These are phyloP conservation scores for Apaloderma vittatum DNA, from an alignment of 2,113 vertebrate genomes.

Conservation along the genomic window DNA sequence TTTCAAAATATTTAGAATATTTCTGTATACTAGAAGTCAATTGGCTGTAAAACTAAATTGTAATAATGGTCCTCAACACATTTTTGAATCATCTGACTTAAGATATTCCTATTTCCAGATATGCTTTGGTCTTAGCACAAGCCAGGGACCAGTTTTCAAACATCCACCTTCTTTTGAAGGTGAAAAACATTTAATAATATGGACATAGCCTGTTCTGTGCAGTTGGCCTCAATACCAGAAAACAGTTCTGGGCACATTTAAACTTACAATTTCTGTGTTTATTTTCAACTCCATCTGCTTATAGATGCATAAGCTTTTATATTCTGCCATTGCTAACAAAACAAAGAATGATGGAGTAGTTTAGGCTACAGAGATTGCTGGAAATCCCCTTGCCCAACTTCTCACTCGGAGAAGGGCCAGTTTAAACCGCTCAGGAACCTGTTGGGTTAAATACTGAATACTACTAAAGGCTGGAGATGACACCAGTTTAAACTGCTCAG, in stretches of 20 bases:
- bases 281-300: conserved; percentile 9
- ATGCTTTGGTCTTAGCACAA: background rate
- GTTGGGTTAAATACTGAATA: background rate
- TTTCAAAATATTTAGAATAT: background rate
- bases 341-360: background rate
- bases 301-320: background rate
- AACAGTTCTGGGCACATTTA: background rate
- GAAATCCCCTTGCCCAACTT: background rate
- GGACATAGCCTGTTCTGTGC: background rate
- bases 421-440: background rate
- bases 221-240: background rate
- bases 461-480: no score
- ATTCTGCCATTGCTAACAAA: background rate
- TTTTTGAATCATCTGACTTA: background rate
- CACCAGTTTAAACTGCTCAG: no score
- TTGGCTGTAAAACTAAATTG: background rate
- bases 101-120: background rate
- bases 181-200: background rate
- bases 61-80: accelerated
- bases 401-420: background rate
- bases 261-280: background rate
- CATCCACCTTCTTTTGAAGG: background rate
- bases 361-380: background rate
- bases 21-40: background rate
- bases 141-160: background rate